These are phyloP conservation scores for Luidia sarsii DNA, from an alignment of 53 echinoderm and acorn worm species.

Conservation along the genomic window DNA sequence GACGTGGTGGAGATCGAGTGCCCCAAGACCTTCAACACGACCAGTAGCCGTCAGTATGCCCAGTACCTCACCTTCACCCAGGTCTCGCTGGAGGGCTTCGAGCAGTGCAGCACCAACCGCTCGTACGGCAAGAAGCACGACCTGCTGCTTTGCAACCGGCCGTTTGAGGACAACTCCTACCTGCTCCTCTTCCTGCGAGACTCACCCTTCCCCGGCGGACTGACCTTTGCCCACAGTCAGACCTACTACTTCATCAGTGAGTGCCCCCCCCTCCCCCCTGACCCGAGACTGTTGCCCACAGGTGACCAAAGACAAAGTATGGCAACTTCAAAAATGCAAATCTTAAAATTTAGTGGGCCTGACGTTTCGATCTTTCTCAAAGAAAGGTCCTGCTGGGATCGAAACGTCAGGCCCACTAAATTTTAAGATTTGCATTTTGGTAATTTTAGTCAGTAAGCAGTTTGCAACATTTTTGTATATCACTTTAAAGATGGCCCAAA, in stretches of 20 bases:
- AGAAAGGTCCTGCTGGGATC: too few relatives aligned
- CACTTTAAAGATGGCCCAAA: too few relatives aligned
- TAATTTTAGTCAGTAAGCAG: too few relatives aligned
- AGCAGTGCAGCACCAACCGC: slow-evolving; percentile 44
- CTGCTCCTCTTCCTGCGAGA: slow-evolving; percentile 74
- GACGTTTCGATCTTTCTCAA: too few relatives aligned
- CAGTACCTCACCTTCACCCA: slow-evolving; percentile 81
- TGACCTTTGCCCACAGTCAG: slow-evolving; percentile 63
- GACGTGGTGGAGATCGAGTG: slow-evolving; percentile 75
- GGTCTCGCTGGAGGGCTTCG: slow-evolving; percentile 67
- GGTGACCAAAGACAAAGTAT: too few relatives aligned
- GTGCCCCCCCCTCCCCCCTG: slow-evolving; percentile 24
- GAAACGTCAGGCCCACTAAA: too few relatives aligned
- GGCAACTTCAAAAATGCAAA: too few relatives aligned
- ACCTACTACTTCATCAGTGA: slow-evolving; percentile 97
- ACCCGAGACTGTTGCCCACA: too few relatives aligned
- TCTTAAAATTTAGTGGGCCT: too few relatives aligned
- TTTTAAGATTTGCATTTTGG: too few relatives aligned
- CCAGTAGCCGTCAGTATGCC: slow-evolving; percentile 25
- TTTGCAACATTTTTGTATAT: too few relatives aligned
- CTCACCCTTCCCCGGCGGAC: slow-evolving; percentile 71
- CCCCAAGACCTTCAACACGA: slow-evolving; percentile 59
- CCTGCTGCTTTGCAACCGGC: slow-evolving; percentile 74
- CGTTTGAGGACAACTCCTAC: slow-evolving; percentile 68
- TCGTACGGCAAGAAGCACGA: background rate